These are phyloP conservation scores for Eristalinus sepulchralis DNA, from an alignment of 2,888 invertebrate genomes.

Conservation along the genomic window DNA sequence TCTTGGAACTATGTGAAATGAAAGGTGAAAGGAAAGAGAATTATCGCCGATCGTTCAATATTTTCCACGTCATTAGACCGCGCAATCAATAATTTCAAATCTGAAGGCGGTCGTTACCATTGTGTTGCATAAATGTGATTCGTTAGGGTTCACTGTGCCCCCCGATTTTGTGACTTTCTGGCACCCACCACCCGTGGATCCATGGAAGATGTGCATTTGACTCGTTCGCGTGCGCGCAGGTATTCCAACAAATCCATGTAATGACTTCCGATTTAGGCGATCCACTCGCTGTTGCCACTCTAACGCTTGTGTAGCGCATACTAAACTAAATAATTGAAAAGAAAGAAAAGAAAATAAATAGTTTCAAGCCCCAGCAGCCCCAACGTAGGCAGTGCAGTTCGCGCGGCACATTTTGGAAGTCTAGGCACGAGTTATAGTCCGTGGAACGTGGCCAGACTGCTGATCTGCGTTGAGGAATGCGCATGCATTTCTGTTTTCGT, in stretches of 20 bases:
- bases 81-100: neutral
- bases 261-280: conserved; percentile 37
- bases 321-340: conserved; percentile 24
- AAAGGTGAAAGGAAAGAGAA: neutral
- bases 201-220: neutral
- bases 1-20: neutral
- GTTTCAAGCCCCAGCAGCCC: conserved; percentile 20
- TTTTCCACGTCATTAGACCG: neutral
- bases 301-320: neutral
- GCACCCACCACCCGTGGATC: neutral
- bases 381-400: conserved; percentile 25
- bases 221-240: conserved; percentile 3
- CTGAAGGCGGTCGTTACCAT: neutral
- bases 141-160: neutral
- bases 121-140: neutral
- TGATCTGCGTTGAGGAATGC: neutral
- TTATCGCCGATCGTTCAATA: neutral
- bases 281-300: neutral
- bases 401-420: neutral
- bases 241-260: conserved; percentile 19
- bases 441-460: conserved; percentile 39
- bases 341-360: conserved; percentile 3
- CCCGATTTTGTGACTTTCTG: neutral
- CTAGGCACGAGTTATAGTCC: conserved; percentile 57
- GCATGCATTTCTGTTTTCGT: conserved; percentile 6